Evolutionary conservation across 2,888 invertebrate genomes (phyloP), one percentile per base, ranked within the genome.

Genomic region (Nebria brevicollis): DNA sequence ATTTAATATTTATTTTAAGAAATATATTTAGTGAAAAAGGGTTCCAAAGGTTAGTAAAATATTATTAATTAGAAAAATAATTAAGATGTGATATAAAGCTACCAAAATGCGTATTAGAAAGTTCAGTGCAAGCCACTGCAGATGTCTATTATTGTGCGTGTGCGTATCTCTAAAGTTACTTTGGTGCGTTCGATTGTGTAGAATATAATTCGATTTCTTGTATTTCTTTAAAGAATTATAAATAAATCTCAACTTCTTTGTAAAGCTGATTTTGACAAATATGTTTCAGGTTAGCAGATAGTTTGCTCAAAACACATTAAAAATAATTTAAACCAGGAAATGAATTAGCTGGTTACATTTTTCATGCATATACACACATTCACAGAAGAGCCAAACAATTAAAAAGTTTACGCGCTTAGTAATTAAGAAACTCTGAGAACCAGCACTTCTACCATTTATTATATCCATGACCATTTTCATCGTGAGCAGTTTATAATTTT

Each of bases 401-500:
- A 68, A 77, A 77, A 77, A 77, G 42, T 77, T 77, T 77, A 41
- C 66, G 42, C 77, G 68, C 66, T 15, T 68, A 42, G 77, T 25
- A 77, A 77, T 77, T 77, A 77, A 77, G 77, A 42, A 77, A 75
- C 66, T 75, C 65, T 66, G 75, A 64, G 75, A 66, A 75, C 75
- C 15, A 68, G 77, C 77, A 77, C 77, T 77, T 77, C 65, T 68
- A 66, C 77, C 77, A 68, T 77, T 77, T 77, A 68, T 70, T 70
- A 70, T 77, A 66, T 77, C 66, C 77, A 68, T 77, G 77, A 77
- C 77, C 77, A 68, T 66, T 68, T 77, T 68, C 68, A 68, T 77
- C 42, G 66, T 77, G 20, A 34, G 68, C 65, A 77, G 77, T 77
- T 77, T 77, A 77, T 77, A 77, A 77, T 77, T 77, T 77, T 77